Base-by-base conservation (phyloP, 2,113 vertebrate genomes). In the Gallinago undulata region DNA sequence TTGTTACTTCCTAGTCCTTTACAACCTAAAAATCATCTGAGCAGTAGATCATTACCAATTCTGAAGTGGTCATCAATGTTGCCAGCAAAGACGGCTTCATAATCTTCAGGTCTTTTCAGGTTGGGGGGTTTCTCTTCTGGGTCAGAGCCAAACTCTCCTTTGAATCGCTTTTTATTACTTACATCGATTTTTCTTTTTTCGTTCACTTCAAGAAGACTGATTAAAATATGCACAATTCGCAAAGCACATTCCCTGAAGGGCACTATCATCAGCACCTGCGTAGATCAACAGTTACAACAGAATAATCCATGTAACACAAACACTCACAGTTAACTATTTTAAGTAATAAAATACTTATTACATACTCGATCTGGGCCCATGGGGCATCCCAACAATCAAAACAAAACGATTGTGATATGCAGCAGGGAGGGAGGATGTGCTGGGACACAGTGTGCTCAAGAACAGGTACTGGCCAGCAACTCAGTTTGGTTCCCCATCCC, bases 61-160 rank as follows among this genome's bases (percentile, higher is more conserved):
- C 99, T 98, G 97, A 99, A 99, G 97, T 99, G 99, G 95, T 99
- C 99, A 41, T 99, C 99, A 10, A 99, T 98, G 77, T 99, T 99
- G 87, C 99, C 99, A 15, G 98, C 98, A 97, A 99, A 99, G 60
- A 99, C 63, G 0, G 99, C 98, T 73, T 98, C 98, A 51, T 99
- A 99, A 95, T 99, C 99, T 17, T 99, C 99, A 11, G 99, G 99
- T 91, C 99, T 98, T 93, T 98, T 98, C 95, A 99, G 97, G 91
- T 98, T 99, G 67, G 99, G 94, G 0, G 99, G 98, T 56, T 97
- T 98, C 72, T 99, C 98, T 7, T 98, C 98, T 0, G 98, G 97
- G 21, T 98, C 98, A 9, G 98, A 98, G 39, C 99, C 99, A 90
- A 98, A 99, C 90, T 99, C 99, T 9, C 98, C 98, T 68, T 99